These are phyloP conservation scores for Polypedilum pembai DNA, from an alignment of 1,140 invertebrate genomes.

Conservation along the genomic window DNA sequence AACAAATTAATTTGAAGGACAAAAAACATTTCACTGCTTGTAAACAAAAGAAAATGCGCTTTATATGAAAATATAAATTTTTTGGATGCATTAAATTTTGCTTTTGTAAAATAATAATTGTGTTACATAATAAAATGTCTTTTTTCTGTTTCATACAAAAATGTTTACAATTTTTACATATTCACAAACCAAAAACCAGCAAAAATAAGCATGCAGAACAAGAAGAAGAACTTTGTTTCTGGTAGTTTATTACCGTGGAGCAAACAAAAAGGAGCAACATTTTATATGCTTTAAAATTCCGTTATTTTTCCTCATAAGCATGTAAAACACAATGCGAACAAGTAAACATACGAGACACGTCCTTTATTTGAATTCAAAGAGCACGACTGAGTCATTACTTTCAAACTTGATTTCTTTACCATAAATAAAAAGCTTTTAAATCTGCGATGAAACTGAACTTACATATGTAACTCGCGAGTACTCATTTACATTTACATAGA, in stretches of 20 bases:
- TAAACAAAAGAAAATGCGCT: too few species aligned
- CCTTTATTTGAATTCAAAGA: conserved; percentile 18
- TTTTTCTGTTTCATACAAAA: not conserved
- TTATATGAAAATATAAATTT: too few species aligned
- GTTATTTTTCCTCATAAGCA: not conserved
- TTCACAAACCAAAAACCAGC: not conserved
- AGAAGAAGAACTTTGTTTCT: not conserved
- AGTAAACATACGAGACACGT: not conserved
- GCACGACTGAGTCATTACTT: conserved; percentile 16
- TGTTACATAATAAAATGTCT: not conserved
- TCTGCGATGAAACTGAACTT: not conserved
- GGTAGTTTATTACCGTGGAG: conserved; percentile 11
- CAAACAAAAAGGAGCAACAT: not conserved
- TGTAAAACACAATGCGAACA: not conserved
- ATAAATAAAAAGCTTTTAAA: conserved; percentile 20
- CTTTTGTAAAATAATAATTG: not conserved
- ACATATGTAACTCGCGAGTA: not conserved
- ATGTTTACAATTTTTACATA: conserved; percentile 1
- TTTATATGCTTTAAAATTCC: conserved; percentile 1
- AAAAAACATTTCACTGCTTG: too few species aligned
- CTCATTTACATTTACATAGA: not conserved
- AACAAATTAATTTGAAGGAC: too few species aligned
- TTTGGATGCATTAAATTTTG: too few species aligned
- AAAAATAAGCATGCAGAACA: not conserved
- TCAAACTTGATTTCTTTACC: conserved; percentile 11